A percentile compares a stretch with the other conserved stretches of the same genome.
Conservation (phyloP, 2,113 vertebrate genomes). For the Scopus umbretta region DNA sequence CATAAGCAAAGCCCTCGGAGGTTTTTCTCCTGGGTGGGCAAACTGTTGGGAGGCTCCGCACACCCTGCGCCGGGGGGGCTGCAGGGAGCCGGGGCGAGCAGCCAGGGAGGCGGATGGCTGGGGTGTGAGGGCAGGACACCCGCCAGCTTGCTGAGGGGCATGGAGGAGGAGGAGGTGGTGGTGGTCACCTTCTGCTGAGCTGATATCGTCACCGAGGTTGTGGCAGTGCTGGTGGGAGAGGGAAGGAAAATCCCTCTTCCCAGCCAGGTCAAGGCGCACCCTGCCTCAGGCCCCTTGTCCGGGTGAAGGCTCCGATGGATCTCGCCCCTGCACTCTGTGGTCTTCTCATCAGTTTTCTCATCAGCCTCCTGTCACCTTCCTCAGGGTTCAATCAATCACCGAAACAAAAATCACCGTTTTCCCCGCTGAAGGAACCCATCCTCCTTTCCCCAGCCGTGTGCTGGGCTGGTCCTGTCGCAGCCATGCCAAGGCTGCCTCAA, state of each 20-base stretch:
- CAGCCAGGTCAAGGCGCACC: neutral
- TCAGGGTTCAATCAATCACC: neutral
- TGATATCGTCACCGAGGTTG: constrained; percentile 68
- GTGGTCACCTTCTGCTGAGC: constrained; percentile 68
- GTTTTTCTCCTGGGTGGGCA: neutral
- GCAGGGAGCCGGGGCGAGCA: accelerated
- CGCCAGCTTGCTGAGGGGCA: neutral
- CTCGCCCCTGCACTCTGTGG: neutral
- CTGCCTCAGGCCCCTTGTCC: neutral
- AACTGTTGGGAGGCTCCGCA: neutral
- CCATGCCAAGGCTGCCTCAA: neutral
- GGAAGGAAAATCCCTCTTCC: neutral
- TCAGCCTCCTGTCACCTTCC: neutral
- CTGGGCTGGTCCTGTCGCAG: neutral
- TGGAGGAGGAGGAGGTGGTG: constrained; percentile 30
- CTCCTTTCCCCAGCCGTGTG: neutral
- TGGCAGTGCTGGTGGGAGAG: neutral
- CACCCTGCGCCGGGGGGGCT: neutral
- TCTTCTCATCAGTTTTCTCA: neutral
- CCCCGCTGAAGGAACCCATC: neutral
- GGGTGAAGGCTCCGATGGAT: neutral
- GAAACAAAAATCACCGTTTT: neutral
- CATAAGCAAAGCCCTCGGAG: neutral
- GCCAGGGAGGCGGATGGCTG: neutral
- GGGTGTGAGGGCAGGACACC: neutral